phyloP scores from a whole-genome alignment of 2,797 vertebrate genomes.

The Pygocentrus nattereri region DNA sequence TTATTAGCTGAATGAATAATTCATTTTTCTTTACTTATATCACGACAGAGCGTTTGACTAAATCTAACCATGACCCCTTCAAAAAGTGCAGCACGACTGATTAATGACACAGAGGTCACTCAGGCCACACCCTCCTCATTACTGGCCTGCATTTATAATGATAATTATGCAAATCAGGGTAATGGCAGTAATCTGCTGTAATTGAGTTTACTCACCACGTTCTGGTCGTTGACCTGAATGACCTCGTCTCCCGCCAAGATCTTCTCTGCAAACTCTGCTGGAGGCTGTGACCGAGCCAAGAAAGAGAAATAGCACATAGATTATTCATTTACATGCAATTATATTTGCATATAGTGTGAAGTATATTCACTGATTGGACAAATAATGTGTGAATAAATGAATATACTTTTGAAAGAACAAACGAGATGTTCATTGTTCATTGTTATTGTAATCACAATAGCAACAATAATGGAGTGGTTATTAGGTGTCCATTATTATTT shows the following conservation, averaged over 20 bases:
- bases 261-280: slow-evolving; percentile 69
- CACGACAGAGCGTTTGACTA: no score
- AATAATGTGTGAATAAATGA: no score
- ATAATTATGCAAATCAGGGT: not conserved
- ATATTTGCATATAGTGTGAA: not conserved
- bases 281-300: slow-evolving; percentile 71
- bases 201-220: slow-evolving; percentile 87
- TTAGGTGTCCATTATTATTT: no score
- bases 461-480: no score
- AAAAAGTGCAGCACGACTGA: not conserved
- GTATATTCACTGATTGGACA: not conserved
- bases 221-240: slow-evolving; percentile 91
- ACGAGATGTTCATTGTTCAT: no score
- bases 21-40: no score
- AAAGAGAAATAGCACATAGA: not conserved
- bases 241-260: slow-evolving; percentile 92
- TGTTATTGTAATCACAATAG: no score
- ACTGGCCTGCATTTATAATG: not conserved
- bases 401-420: no score
- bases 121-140: not conserved
- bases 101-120: not conserved
- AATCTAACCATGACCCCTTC: not conserved
- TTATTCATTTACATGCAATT: not conserved
- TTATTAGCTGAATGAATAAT: no score
- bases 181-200: not conserved